Base-by-base conservation (phyloP, 2,888 invertebrate genomes). In the Siphonodentalium dalli region DNA sequence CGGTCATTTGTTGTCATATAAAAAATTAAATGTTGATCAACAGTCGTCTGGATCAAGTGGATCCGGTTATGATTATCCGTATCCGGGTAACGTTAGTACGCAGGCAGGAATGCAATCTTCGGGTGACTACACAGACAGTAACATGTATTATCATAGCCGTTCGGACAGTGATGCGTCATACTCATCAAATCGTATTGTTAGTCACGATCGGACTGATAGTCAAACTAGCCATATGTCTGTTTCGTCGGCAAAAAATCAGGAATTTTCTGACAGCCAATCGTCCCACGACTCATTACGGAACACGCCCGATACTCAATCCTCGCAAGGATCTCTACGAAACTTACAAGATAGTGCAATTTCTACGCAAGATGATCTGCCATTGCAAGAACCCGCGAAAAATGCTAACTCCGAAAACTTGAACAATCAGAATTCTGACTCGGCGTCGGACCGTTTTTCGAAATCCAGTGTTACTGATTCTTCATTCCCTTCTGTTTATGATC, bases 201-300 rank as follows among this genome's bases (percentile, higher is more conserved):
- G 52, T 23, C 67, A 66, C 45, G 68, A 71, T 18, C 57, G 63
- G 34, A 63, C 68, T 26, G 72, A 72, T 61, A 71, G 69, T 53
- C 67, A 68, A 42, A 63, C 65, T 3, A n/a, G n/a, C n/a, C n/a
- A n/a, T n/a, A n/a, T n/a, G n/a, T 72, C 76, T 18, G 71, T 71
- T 47, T 59, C 65, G 21, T 71, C 69, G 1, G 52, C 58, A 44
- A 56, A 68, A 31, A 69, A 69, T 59, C 62, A 70, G 21, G 74
- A 75, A 26, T 68, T 71, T 15, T 75, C 75, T 4, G 78, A 78
- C 54, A 73, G 74, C 38, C 79, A 75, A 56, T 85, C 85, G 34
- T 86, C 86, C 58, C 86, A 86, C 69, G 86, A 86, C 55, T 86
- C 86, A 37, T 69, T 84, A 29, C 81, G 83, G 44, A 83, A 83